Conservation (phyloP, 1,140 invertebrate genomes). For the Drosophila carrolli region DNA sequence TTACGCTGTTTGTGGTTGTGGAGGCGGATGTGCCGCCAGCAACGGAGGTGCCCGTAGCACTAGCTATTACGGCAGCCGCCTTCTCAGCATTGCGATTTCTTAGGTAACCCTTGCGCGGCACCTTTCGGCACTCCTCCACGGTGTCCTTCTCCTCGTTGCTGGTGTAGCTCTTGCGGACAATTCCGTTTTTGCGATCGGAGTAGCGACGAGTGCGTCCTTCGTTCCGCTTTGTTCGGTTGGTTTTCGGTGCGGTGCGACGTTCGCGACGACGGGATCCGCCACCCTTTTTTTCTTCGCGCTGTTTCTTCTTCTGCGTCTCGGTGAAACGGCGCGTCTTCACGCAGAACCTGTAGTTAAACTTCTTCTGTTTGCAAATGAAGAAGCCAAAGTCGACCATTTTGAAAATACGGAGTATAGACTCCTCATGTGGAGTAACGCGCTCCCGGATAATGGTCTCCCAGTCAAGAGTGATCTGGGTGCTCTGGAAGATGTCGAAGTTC, state of each 20-base stretch:
- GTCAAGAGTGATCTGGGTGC: slow-evolving; percentile 88
- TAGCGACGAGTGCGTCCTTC: slow-evolving; percentile 85
- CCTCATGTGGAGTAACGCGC: slow-evolving; percentile 87
- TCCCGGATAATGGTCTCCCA: slow-evolving; percentile 88
- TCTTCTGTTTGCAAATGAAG: slow-evolving; percentile 84
- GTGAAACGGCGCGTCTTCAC: slow-evolving; percentile 86
- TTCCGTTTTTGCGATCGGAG: slow-evolving; percentile 82
- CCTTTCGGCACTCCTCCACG: slow-evolving; percentile 77
- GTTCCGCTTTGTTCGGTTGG: slow-evolving; percentile 81
- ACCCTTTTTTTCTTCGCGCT: slow-evolving; percentile 85
- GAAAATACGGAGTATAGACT: slow-evolving; percentile 88
- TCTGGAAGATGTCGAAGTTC: slow-evolving; percentile 88
- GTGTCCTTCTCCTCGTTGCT: slow-evolving; percentile 84
- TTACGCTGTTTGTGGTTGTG: slow-evolving; percentile 77
- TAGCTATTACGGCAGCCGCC: slow-evolving; percentile 60
- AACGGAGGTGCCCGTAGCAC: slow-evolving; percentile 63
- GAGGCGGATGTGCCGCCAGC: slow-evolving; percentile 76
- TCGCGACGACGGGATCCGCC: slow-evolving; percentile 73
- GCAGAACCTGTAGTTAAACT: slow-evolving; percentile 84
- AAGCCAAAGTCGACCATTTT: slow-evolving; percentile 91
- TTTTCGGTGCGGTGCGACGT: slow-evolving; percentile 75
- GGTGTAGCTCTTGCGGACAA: slow-evolving; percentile 80
- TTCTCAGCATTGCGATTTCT: slow-evolving; percentile 81
- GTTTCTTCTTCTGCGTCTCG: slow-evolving; percentile 87
- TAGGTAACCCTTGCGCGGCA: slow-evolving; percentile 80